Percentiles rank a stretch among this genome's conserved stretches.
Conservation (phyloP, 1,140 invertebrate species). For the Drosophila paulistorum region DNA sequence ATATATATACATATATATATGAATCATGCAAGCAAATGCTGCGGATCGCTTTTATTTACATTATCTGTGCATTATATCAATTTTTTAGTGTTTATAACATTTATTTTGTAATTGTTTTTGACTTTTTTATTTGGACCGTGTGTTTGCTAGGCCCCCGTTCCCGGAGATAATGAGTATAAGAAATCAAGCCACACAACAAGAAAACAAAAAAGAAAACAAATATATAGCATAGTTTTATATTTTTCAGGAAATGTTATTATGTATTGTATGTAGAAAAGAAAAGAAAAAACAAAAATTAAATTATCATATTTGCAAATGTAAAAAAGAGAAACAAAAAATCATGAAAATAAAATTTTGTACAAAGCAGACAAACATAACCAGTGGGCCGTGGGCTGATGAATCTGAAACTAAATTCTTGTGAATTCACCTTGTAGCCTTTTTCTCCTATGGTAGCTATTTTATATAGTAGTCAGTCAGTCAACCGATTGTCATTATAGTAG, state of each 20-base stretch:
- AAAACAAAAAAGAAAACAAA: constrained; percentile 2
- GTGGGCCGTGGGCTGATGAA: constrained; percentile 1
- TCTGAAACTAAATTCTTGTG: background rate
- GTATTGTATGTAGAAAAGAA: constrained; percentile 26
- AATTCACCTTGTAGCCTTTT: background rate
- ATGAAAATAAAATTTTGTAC: constrained; percentile 46
- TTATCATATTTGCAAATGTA: constrained; percentile 46
- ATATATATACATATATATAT: too few species aligned
- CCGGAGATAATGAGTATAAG: constrained; percentile 4
- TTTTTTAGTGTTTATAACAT: constrained; percentile 18
- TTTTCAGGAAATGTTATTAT: constrained; percentile 18
- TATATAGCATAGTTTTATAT: constrained; percentile 8
- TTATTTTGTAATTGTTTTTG: constrained; percentile 26
- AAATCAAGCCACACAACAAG: constrained; percentile 4
- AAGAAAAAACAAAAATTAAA: constrained; percentile 20
- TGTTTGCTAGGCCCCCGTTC: constrained; percentile 19
- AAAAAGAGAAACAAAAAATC: constrained; percentile 24
- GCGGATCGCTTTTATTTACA: constrained; percentile 16
- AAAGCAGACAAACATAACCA: constrained; percentile 20
- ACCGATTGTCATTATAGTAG: background rate
- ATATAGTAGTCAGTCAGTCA: constrained; percentile 1
- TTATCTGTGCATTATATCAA: constrained; percentile 28
- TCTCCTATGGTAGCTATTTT: background rate
- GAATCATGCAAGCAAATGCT: constrained; percentile 1
- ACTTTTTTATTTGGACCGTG: constrained; percentile 15